Evolutionary conservation across 1,140 invertebrate species (phyloP).

Genomic region (Chironomus striatipennis): DNA sequence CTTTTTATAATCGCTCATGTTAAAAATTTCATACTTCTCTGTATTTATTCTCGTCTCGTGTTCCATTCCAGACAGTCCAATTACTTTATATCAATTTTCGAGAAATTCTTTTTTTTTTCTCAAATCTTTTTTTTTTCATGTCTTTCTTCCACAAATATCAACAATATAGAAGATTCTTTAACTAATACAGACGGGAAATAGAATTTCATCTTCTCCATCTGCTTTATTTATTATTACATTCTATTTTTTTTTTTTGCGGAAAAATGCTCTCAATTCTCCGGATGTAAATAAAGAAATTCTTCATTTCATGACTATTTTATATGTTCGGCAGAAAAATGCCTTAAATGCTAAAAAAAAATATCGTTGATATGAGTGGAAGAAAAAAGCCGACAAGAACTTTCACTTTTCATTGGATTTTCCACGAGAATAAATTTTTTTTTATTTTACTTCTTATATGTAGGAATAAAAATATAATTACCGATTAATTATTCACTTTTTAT

Average conservation of each 20-base stretch:
- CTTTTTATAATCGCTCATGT: neutral
- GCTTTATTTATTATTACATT: neutral
- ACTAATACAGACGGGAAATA: neutral
- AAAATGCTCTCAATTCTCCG: neutral
- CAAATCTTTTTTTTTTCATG: no score
- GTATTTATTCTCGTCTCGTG: no score
- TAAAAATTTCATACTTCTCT: no score
- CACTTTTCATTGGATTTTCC: constrained; percentile 22
- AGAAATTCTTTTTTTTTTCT: no score
- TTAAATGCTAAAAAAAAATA: no score
- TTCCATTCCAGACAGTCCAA: no score
- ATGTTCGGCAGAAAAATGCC: neutral
- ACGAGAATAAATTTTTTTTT: neutral
- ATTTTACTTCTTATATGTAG: neutral
- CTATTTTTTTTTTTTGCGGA: neutral
- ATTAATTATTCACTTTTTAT: neutral
- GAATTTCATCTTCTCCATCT: no score
- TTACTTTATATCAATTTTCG: no score
- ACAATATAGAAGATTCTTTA: no score
- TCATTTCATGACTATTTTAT: no score
- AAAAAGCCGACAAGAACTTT: constrained; percentile 23
- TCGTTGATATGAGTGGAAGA: neutral
- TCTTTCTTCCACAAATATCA: no score
- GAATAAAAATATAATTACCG: constrained; percentile 14
- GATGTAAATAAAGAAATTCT: neutral